A percentile compares a stretch with the other conserved stretches of the same genome.
These are phyloP conservation scores for Sphenopsis melanotis DNA, from an alignment of 2,797 vertebrate genomes.

Conservation along the genomic window DNA sequence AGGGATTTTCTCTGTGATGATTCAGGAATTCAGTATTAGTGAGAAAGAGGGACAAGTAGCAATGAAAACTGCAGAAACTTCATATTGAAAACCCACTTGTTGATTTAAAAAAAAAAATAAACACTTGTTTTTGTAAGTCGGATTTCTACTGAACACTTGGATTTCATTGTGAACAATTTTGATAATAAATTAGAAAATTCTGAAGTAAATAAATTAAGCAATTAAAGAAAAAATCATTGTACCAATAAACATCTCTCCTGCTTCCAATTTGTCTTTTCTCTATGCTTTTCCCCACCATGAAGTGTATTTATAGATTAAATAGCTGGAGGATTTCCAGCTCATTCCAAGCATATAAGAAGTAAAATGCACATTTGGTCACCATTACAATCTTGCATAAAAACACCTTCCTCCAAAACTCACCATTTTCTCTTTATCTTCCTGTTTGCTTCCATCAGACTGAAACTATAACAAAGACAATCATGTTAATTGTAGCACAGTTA, in stretches of 20 bases:
- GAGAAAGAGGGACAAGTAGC: not conserved
- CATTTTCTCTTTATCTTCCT: slow-evolving; percentile 91
- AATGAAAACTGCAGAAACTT: not conserved
- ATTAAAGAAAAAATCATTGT: not conserved
- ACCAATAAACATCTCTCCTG: not conserved
- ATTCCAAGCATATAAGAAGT: not conserved
- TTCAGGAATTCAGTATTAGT: not conserved
- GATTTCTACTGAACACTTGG: not conserved
- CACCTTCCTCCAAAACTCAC: slow-evolving; percentile 71
- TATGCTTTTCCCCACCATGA: not conserved
- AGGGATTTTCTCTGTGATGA: not conserved
- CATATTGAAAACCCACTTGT: not conserved
- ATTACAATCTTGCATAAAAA: not conserved
- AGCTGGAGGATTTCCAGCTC: not conserved
- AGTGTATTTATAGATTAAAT: not conserved
- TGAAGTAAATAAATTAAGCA: not conserved
- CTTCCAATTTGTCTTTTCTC: not conserved
- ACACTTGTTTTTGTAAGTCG: not conserved
- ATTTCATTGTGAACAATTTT: not conserved
- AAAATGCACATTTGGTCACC: not conserved
- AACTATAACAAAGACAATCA: slow-evolving; percentile 74
- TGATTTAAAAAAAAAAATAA: accelerated
- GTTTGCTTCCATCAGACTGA: slow-evolving; percentile 83
- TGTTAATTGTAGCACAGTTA: not conserved
- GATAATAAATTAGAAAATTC: not conserved